Evolutionary conservation across 1,140 invertebrate species (phyloP), one percentile per base, ranked within the genome.

Genomic region (Drosophila dunni): DNA sequence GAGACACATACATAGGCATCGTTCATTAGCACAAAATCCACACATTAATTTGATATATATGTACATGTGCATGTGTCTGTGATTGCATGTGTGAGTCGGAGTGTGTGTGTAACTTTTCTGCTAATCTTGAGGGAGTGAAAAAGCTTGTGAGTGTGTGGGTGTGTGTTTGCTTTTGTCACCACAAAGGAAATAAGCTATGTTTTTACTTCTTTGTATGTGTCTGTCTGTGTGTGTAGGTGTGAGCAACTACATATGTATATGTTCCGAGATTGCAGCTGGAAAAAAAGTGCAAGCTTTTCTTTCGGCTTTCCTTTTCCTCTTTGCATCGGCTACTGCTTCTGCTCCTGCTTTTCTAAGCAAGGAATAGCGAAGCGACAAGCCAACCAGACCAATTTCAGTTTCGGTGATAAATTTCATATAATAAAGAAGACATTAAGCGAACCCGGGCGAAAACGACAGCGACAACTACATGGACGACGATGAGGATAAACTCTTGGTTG

Each of bases 391-490:
- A 88, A 86, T 88, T 88, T 79, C 83, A 79, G 79, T 83, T 86
- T 88, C 79, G 83, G 83, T 86, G 83, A 86, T 86, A 86, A 89
- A 88, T 89, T 89, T 74, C 77, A 61, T 84, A 89, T 89, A 89
- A 88, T 89, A 88, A 88, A 88, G 83, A 88, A 88, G 84, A 84
- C 84, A 89, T 88, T 88, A 88, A 84, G 84, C 83, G 83, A 86
- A 83, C 83, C 83, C 79, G 58, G 62, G 80, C 71, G 73, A 62
- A 54, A 67, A 78, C 73, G 79, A 81, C 79, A 78, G 56, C 63
- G 61, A 65, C 68, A 48, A 48, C 29, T 38, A 54, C 36, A 15
- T 36, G 20, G 63, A 63, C 58, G 62, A 62, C 33, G 63, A 58
- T 4, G 8, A 33, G 5, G 8, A 7, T 1, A 46, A 51, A 5